phyloP scores from a whole-genome alignment of 2,888 invertebrate genomes.

The Clusia tigrina region DNA sequence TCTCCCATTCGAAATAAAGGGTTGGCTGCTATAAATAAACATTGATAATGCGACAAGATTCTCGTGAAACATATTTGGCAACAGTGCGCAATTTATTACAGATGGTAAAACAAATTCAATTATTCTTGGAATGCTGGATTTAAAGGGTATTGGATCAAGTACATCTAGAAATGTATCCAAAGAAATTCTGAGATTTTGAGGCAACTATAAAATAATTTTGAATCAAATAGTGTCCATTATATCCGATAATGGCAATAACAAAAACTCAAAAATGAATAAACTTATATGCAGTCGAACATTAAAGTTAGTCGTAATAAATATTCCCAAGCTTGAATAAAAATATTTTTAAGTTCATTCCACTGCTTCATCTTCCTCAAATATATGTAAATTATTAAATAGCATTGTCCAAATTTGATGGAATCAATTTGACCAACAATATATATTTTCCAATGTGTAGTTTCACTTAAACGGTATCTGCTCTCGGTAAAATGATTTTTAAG shows the following conservation, averaged over 20 bases:
- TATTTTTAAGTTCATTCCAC: no score
- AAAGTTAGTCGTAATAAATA: no score
- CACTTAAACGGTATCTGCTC: no score
- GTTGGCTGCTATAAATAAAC: slow-evolving; percentile 25
- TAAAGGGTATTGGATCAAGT: slow-evolving; percentile 29
- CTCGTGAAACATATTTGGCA: slow-evolving; percentile 22
- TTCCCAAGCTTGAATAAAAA: no score
- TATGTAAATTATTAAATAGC: no score
- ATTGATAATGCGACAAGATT: slow-evolving; percentile 28
- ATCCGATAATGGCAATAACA: slow-evolving; percentile 31
- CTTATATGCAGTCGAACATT: no score
- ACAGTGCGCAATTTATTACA: slow-evolving; percentile 33
- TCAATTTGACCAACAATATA: no score
- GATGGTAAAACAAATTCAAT: slow-evolving; percentile 23
- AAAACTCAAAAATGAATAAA: no score
- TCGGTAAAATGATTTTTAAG: no score
- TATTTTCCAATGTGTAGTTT: no score
- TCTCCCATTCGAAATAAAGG: slow-evolving; percentile 21
- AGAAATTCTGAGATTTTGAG: slow-evolving; percentile 23
- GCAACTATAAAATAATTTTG: slow-evolving; percentile 30
- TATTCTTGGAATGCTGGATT: slow-evolving; percentile 31
- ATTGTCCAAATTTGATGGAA: no score
- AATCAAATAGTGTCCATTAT: slow-evolving; percentile 33
- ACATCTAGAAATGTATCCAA: slow-evolving; percentile 21
- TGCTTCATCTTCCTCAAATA: no score